Evolutionary conservation across 1,140 invertebrate genomes (phyloP).

Genomic region (Cotesia chilonis): DNA sequence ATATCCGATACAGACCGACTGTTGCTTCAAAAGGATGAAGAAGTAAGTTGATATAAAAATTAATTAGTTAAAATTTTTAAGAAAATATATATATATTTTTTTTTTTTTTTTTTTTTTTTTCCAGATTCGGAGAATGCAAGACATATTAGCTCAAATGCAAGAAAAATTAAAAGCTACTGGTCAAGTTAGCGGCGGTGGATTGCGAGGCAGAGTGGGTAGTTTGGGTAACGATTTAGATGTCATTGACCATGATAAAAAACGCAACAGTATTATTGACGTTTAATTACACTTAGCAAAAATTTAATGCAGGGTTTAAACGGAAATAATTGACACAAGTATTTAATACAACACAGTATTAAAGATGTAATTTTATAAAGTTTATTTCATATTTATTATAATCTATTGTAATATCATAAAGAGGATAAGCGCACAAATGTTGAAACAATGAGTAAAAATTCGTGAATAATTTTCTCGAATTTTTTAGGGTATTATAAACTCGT

Average conservation of each 20-base stretch:
- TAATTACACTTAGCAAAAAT: slow-evolving; percentile 51
- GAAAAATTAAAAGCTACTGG: slow-evolving; percentile 88
- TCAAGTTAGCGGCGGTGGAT: slow-evolving; percentile 59
- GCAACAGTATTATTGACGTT: slow-evolving; percentile 84
- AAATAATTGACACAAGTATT: too few relatives aligned
- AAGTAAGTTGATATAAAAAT: slow-evolving; percentile 69
- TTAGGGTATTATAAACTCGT: too few relatives aligned
- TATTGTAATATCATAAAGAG: not conserved
- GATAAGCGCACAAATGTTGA: not conserved
- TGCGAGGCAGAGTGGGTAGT: slow-evolving; percentile 58
- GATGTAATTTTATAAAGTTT: not conserved
- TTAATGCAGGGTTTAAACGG: slow-evolving; percentile 14
- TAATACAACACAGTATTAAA: slow-evolving; percentile 4
- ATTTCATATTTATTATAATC: not conserved
- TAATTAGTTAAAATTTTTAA: not conserved
- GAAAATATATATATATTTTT: too few relatives aligned
- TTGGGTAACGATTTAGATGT: slow-evolving; percentile 60
- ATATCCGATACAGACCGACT: slow-evolving; percentile 87
- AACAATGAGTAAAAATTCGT: not conserved
- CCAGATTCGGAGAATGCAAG: slow-evolving; percentile 93
- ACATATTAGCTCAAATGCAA: slow-evolving; percentile 96
- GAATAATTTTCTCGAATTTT: too few relatives aligned
- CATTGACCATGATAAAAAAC: slow-evolving; percentile 70
- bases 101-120: slow-evolving; percentile 42
- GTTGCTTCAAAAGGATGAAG: slow-evolving; percentile 91